phyloP scores from a whole-genome alignment of 2,113 vertebrate species.

The Catharus minimus region DNA sequence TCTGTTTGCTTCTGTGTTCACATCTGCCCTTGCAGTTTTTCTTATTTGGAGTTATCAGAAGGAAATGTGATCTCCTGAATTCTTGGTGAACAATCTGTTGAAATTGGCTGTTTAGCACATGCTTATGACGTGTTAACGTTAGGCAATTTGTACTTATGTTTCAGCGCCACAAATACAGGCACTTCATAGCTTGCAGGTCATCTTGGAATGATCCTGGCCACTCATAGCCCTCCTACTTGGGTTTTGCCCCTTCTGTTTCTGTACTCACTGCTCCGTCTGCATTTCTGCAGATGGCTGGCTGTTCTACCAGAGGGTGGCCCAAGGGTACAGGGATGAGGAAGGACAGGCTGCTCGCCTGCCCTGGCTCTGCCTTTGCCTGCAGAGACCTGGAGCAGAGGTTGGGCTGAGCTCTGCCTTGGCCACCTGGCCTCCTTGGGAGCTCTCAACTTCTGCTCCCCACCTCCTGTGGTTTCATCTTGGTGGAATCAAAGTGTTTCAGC shows the following conservation, averaged over 20 bases:
- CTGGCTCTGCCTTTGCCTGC: neutral
- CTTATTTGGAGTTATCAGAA: neutral
- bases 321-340: neutral
- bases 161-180: neutral
- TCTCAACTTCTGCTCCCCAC: neutral
- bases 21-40: neutral
- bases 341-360: fast-evolving
- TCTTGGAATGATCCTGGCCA: neutral
- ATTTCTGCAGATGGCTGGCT: neutral
- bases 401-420: neutral
- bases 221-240: fast-evolving
- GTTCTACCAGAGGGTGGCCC: neutral
- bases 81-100: neutral
- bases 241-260: neutral
- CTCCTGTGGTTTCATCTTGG: neutral
- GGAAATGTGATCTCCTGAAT: neutral
- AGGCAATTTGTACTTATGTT: fast-evolving
- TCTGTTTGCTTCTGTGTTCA: neutral
- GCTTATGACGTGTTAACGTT: neutral
- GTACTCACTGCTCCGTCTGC: neutral
- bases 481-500: neutral
- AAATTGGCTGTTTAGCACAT: neutral
- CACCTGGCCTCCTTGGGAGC: neutral
- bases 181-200: neutral
- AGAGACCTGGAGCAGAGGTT: neutral